Base-by-base conservation (phyloP, 2,797 vertebrate species). In the Sparidentex hasta region DNA sequence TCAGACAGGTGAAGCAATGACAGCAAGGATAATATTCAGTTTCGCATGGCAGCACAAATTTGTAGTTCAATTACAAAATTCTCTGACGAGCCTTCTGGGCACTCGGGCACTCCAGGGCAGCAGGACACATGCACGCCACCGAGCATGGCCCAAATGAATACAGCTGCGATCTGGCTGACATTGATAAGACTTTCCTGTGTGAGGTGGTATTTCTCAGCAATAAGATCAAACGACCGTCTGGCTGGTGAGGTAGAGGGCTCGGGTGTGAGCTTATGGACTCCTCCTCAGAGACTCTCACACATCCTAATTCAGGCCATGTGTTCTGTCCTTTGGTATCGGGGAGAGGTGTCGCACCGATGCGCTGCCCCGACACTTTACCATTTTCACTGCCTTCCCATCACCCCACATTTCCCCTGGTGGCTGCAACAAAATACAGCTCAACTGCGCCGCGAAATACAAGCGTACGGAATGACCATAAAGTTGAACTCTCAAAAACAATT, bases 131-230 rank as follows among this genome's bases (percentile, higher is more conserved):
- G 33, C 51, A 48, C 1, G 7, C 29, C 59, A 48, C 11, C 76
- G 66, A 81, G 78, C 74, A 38, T 18, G 56, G 65, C 43, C 64
- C 50, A 50, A 75, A 55, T 63, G 62, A 65, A 64, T 44, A 58
- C 48, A 79, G 67, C 75, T 65, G 3, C 74, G 56, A 57, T 76
- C 85, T 88, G 88, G 52, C 54, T 5, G 20, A 63, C 67, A 6
- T 47, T 71, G 90, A 91, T 90, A 90, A 91, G 72, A 73, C 59
- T 55, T 38, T 89, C 82, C 61, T 38, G 61, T 80, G 56, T n/a
- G 55, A 74, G 59, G 57, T 72, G 83, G 80, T 78, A 80, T 82
- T 84, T 78, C 80, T 78, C 71, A 70, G 76, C 75, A 86, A 25
- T 20, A 64, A 87, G 81, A 88, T 91, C 87, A 90, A 91, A 90